These are phyloP conservation scores for Drosophila albomicans DNA, from an alignment of 1,140 invertebrate species.

Conservation along the genomic window DNA sequence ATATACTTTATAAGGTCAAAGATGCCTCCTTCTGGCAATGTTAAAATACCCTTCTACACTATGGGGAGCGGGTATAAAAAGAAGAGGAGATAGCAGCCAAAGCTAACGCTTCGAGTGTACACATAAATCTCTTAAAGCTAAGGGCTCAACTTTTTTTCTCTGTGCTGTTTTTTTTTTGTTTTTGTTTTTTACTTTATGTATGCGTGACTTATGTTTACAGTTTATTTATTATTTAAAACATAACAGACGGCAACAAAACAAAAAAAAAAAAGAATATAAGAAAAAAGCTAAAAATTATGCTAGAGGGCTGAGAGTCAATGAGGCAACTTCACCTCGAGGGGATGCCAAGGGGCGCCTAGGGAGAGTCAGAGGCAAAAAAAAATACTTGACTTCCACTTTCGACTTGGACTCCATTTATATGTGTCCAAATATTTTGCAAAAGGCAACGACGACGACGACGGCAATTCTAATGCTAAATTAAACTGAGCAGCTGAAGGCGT, in stretches of 20 bases:
- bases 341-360: slow-evolving; percentile 1
- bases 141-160: slow-evolving; percentile 62
- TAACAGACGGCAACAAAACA: slow-evolving; percentile 53
- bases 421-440: slow-evolving; percentile 53
- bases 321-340: slow-evolving; percentile 16
- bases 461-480: slow-evolving; percentile 54
- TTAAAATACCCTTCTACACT: too few relatives aligned
- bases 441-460: too few relatives aligned
- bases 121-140: slow-evolving; percentile 66
- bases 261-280: too few relatives aligned
- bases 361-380: neutral
- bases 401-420: slow-evolving; percentile 52
- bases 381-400: slow-evolving; percentile 23
- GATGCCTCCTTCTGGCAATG: too few relatives aligned
- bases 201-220: slow-evolving; percentile 82
- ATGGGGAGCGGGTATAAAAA: too few relatives aligned
- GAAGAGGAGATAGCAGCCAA: neutral
- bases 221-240: slow-evolving; percentile 82
- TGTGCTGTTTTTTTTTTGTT: too few relatives aligned
- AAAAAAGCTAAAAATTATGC: slow-evolving; percentile 43
- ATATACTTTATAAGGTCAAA: too few relatives aligned
- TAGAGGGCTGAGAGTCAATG: neutral
- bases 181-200: slow-evolving; percentile 46
- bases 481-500: slow-evolving; percentile 50
- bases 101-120: slow-evolving; percentile 25